Percentiles rank a stretch among this genome's conserved stretches.
Evolutionary conservation across 2,113 vertebrate genomes (phyloP).

Genomic region (Agapornis roseicollis): DNA sequence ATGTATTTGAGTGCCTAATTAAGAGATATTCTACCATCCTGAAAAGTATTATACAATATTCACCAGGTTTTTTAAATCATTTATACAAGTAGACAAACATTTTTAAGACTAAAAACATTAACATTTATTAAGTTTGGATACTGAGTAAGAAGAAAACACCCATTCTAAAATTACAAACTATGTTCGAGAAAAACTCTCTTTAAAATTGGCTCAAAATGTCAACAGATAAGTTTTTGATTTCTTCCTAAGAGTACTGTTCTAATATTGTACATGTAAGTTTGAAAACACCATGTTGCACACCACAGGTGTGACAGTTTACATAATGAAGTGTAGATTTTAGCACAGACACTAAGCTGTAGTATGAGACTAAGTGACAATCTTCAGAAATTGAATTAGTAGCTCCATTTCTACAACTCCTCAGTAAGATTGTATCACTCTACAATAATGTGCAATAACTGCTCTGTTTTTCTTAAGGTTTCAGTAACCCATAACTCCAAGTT

Average conservation of each 20-base stretch:
- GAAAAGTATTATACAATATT: background rate
- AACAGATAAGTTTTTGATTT: background rate
- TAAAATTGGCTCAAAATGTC: background rate
- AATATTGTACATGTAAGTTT: background rate
- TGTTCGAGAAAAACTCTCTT: background rate
- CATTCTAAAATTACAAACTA: background rate
- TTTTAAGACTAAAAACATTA: background rate
- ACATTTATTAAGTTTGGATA: background rate
- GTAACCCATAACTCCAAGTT: background rate
- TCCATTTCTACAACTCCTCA: background rate
- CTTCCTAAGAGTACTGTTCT: background rate
- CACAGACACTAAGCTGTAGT: background rate
- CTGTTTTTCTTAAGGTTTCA: background rate
- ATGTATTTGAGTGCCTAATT: background rate
- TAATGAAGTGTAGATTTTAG: background rate
- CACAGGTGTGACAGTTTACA: background rate
- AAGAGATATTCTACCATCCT: background rate
- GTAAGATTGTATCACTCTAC: background rate
- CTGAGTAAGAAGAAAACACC: fast-evolving
- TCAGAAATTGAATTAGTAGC: background rate
- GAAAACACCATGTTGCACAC: background rate
- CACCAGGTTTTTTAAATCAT: background rate
- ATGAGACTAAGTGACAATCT: background rate
- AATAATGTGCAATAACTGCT: background rate
- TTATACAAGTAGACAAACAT: background rate